Evolutionary conservation across 2,797 vertebrate genomes (phyloP).

Genomic region (Acanthornis magna): DNA sequence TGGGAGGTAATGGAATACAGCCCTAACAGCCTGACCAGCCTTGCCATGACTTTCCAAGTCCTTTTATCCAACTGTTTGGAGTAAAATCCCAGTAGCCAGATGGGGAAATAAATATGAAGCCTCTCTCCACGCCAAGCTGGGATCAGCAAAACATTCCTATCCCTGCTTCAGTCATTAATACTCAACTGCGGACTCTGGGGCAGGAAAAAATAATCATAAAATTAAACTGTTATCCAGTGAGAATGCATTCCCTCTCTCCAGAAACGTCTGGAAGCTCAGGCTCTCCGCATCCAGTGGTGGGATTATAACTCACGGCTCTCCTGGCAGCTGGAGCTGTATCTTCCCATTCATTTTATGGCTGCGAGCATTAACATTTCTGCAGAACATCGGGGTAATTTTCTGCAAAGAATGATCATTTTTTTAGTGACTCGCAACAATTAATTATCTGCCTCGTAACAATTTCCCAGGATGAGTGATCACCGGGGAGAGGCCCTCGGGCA

Average conservation of each 20-base stretch:
- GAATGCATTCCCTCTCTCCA: conserved; percentile 21
- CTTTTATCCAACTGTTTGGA: neutral
- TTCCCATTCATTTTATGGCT: conserved; percentile 68
- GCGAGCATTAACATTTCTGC: conserved; percentile 66
- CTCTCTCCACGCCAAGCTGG: neutral
- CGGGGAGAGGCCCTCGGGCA: neutral
- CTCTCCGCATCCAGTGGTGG: neutral
- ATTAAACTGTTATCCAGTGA: conserved; percentile 10
- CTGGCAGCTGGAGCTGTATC: conserved; percentile 52
- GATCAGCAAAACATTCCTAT: neutral
- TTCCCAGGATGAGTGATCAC: conserved; percentile 27
- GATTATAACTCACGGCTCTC: conserved; percentile 55
- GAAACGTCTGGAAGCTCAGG: conserved; percentile 27
- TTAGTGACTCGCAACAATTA: conserved; percentile 72
- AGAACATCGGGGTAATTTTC: conserved; percentile 70
- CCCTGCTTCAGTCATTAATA: neutral
- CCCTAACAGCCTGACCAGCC: neutral
- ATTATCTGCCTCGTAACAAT: conserved; percentile 59
- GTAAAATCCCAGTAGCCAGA: neutral
- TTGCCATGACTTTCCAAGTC: neutral
- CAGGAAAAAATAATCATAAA: conserved; percentile 46
- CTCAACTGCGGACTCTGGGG: neutral
- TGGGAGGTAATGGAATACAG: neutral
- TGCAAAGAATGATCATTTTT: conserved; percentile 69
- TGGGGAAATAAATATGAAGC: conserved; percentile 10